These are phyloP conservation scores for Heloderma charlesbogerti DNA, from an alignment of 2,113 vertebrate genomes.

Conservation along the genomic window DNA sequence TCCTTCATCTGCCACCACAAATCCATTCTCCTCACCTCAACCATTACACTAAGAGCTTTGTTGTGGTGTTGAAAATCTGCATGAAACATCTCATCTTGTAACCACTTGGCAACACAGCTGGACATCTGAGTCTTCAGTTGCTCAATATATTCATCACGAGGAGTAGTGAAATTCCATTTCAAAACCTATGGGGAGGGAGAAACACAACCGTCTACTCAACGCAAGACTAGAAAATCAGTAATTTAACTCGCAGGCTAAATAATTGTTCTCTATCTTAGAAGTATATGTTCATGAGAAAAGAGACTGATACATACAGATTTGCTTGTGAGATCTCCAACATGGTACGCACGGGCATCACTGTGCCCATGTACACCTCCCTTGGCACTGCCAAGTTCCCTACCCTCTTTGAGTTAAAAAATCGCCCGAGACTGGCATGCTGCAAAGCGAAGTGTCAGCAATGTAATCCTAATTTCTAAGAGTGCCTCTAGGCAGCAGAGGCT, in stretches of 20 bases:
- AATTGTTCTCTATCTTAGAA: neutral
- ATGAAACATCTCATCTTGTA: slow-evolving; percentile 97
- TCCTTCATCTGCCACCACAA: neutral
- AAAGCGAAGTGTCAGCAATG: too few species aligned
- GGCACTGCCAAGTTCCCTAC: too few species aligned
- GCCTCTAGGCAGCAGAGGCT: too few species aligned
- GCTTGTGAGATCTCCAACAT: neutral
- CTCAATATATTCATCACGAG: slow-evolving; percentile 96
- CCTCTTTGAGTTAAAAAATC: too few species aligned
- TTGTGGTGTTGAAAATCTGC: slow-evolving; percentile 97
- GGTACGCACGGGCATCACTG: too few species aligned
- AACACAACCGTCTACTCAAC: neutral
- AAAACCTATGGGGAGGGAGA: slow-evolving; percentile 80
- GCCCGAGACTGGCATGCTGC: too few species aligned
- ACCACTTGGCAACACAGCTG: slow-evolving; percentile 91
- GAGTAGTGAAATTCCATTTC: slow-evolving; percentile 97
- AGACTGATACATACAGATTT: neutral
- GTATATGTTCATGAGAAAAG: neutral
- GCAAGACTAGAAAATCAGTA: neutral
- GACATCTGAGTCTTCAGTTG: slow-evolving; percentile 97
- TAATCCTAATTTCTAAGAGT: too few species aligned
- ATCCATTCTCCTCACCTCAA: slow-evolving; percentile 83
- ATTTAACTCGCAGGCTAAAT: neutral
- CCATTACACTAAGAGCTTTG: slow-evolving; percentile 93
- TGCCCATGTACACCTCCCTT: too few species aligned